Evolutionary conservation across 2,888 invertebrate genomes (phyloP), one percentile per base, ranked within the genome.

Genomic region (Caenorhabditis sp.): DNA sequence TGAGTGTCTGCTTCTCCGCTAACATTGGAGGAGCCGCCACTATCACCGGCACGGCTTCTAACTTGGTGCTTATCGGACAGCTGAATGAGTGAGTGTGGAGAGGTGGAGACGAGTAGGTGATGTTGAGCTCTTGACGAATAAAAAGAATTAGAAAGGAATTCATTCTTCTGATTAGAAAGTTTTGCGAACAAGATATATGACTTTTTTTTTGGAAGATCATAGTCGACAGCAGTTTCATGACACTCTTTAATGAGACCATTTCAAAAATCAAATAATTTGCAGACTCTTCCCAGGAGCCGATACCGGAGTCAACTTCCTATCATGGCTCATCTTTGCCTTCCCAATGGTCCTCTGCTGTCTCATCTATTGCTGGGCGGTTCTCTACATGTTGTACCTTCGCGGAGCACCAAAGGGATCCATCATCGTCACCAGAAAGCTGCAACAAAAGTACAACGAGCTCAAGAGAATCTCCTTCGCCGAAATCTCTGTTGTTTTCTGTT

Each of bases 11-110:
- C 63, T 91, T 89, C 64, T 84, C 91, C 16, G 90, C 90, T 5
- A 91, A 91, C 54, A 90, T 91, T 70, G 90, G 91, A 6, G 91
- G 91, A 28, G 87, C 89, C 7, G 90, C 90, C 1, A 90, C 90
- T 16, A 86, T 91, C 16, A 91, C 91, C n/a, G 91, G 91, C 70
- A 91, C 90, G 4, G 88, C 91, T 28, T 88, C 90, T 8, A 91
- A 91, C 59, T 75, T 91, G 26, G 90, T 91, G 24, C 56, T 89
- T 3, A 76, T 90, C 35, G 91, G 91, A 6, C 88, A 90, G 28
- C 69, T 91, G 19, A 88, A 87, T 75, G 87, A 88, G 89, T 90
- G 16, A 80, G 84, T 61, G 10, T 47, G 47, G 47, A 19, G 16
- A 14, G 14, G 44, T 5, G 5, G 44, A 44, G 14, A 16, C 16